Evolutionary conservation across 1,140 invertebrate species (phyloP).

Genomic region (Pristionchus pacificus): DNA sequence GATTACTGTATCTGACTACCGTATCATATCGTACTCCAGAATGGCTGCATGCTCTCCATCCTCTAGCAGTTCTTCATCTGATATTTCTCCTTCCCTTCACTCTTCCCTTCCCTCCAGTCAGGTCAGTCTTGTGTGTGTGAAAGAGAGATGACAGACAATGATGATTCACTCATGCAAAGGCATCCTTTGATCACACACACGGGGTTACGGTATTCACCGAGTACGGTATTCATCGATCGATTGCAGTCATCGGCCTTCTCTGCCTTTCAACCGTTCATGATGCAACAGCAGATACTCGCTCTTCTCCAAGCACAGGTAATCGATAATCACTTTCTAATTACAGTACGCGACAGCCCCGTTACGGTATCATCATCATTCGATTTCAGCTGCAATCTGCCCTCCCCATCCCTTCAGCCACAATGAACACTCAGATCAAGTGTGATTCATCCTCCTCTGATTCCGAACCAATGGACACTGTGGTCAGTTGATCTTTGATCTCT

Average conservation of each 20-base stretch:
- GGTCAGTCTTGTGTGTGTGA: not conserved
- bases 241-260: not conserved
- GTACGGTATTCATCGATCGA: not conserved
- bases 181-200: not conserved
- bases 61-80: not conserved
- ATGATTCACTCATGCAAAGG: not conserved
- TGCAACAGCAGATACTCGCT: not conserved
- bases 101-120: not conserved
- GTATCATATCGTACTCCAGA: not conserved
- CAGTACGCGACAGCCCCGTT: not conserved
- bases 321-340: not conserved
- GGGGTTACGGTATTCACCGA: not conserved
- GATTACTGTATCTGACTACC: not conserved
- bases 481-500: not conserved
- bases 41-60: not conserved
- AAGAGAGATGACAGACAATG: not conserved
- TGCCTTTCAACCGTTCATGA: not conserved
- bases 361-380: no score
- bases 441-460: not conserved
- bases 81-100: not conserved
- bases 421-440: not conserved
- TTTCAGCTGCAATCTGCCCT: not conserved
- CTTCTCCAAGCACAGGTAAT: not conserved
- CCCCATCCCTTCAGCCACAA: not conserved
- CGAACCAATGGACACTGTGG: not conserved